Base-by-base conservation (phyloP, 2,797 vertebrate species). In the Philypnodon macrostomus region DNA sequence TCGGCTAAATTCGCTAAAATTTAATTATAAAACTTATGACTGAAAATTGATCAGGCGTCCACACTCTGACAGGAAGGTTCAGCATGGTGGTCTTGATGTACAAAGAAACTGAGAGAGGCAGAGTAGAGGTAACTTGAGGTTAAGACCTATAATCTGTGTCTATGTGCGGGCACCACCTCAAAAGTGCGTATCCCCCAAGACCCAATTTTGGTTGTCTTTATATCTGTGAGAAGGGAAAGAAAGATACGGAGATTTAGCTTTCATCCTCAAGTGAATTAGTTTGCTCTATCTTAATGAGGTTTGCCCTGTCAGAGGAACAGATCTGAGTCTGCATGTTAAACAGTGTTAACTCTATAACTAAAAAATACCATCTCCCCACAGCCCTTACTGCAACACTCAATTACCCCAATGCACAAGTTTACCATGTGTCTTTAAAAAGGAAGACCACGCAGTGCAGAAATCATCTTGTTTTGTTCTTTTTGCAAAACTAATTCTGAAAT, bases 201-300 rank as follows among this genome's bases (percentile, higher is more conserved):
- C 69, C 71, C 61, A 67, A 70, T 75, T 80, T 80, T 51, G 16
- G 41, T 65, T 77, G 76, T 84, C 77, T 83, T 65, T 69, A 55
- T 67, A 79, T 78, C 82, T 75, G 35, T 7, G 12, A 39, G 45
- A 63, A 27, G 12, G 10, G 15, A 13, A 39, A 52, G 48, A 62
- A 68, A 70, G 61, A 72, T 69, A 67, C 57, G 58, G 79, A 69
- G 76, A 80, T 85, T 84, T 73, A 75, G 73, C 77, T 73, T 79
- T 57, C 33, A 38, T 75, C 62, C 79, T 79, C 58, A 44, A 78
- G 78, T 84, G 81, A 83, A 82, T 84, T 73, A 73, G 72, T 81
- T 83, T 77, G 63, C 79, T 82, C 79, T 75, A 82, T 86, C 82
- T 83, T 87, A 87, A 87, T 84, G 80, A 86, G 84, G 73, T 84